A percentile compares a stretch with the other conserved stretches of the same genome.
phyloP scores from a whole-genome alignment of 2,888 invertebrate species.

The Drosophila histrio region DNA sequence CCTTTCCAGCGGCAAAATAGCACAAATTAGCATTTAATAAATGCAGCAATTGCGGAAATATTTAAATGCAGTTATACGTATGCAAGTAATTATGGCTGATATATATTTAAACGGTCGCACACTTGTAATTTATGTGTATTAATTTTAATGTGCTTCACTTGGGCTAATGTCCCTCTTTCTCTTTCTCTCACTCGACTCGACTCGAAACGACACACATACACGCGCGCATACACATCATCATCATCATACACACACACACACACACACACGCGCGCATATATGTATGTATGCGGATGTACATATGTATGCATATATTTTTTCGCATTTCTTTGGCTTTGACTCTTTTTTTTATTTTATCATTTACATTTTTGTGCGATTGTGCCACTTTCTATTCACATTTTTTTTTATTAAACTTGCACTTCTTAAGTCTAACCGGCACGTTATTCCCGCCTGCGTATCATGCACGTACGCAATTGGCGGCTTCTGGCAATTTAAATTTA shows the following conservation, averaged over 20 bases:
- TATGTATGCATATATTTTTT: slow-evolving; percentile 44
- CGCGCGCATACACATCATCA: slow-evolving; percentile 27
- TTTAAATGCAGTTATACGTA: slow-evolving; percentile 56
- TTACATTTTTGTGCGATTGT: slow-evolving; percentile 59
- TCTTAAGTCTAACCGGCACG: slow-evolving; percentile 40
- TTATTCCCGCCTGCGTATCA: slow-evolving; percentile 21
- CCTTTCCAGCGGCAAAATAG: slow-evolving; percentile 58
- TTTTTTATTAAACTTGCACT: slow-evolving; percentile 32
- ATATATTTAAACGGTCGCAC: slow-evolving; percentile 43
- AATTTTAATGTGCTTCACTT: slow-evolving; percentile 54
- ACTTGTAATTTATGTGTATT: slow-evolving; percentile 63
- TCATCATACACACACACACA: slow-evolving; percentile 26
- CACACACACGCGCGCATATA: slow-evolving; percentile 28
- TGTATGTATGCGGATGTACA: slow-evolving; percentile 44
- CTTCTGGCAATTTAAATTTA: slow-evolving; percentile 46
- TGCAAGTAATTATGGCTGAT: slow-evolving; percentile 26
- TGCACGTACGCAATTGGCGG: slow-evolving; percentile 51
- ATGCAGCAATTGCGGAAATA: slow-evolving; percentile 65
- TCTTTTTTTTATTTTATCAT: slow-evolving; percentile 62
- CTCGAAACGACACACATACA: slow-evolving; percentile 24
- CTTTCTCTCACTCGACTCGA: slow-evolving; percentile 14
- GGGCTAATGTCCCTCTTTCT: slow-evolving; percentile 25
- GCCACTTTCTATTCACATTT: slow-evolving; percentile 63
- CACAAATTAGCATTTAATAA: slow-evolving; percentile 56
- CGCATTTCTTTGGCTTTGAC: slow-evolving; percentile 67